Conservation (phyloP, 2,888 invertebrate genomes). For the Carabus problematicus region DNA sequence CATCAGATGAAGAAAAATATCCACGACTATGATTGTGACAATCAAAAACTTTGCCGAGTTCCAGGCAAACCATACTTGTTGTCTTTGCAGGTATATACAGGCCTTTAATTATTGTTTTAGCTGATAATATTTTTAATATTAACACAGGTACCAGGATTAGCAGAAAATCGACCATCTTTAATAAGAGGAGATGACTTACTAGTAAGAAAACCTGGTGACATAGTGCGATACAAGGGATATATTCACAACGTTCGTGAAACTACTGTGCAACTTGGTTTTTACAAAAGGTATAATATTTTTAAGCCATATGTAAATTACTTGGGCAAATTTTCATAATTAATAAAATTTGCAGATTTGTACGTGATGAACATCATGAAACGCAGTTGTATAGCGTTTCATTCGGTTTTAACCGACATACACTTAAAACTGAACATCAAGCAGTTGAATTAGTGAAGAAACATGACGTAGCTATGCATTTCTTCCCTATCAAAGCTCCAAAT, state of each 20-base stretch:
- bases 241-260: slow-evolving; percentile 49
- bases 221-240: slow-evolving; percentile 50
- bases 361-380: slow-evolving; percentile 41
- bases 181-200: slow-evolving; percentile 52
- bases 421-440: slow-evolving; percentile 53
- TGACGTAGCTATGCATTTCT: slow-evolving; percentile 48
- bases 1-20: slow-evolving; percentile 52
- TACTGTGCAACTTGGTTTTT: slow-evolving; percentile 50
- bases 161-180: slow-evolving; percentile 55
- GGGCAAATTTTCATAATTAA: slow-evolving; percentile 1
- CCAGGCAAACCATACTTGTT: slow-evolving; percentile 12
- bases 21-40: slow-evolving; percentile 50
- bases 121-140: slow-evolving; percentile 28
- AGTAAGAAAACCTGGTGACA: slow-evolving; percentile 45
- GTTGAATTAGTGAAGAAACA: slow-evolving; percentile 48
- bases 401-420: slow-evolving; percentile 50
- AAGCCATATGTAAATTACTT: background rate
- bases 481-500: slow-evolving; percentile 45
- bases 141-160: slow-evolving; percentile 53
- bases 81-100: slow-evolving; percentile 16
- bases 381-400: slow-evolving; percentile 52
- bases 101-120: background rate
- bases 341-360: slow-evolving; percentile 44
- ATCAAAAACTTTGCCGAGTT: slow-evolving; percentile 44
- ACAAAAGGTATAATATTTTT: slow-evolving; percentile 46